Percentiles rank a stretch among this genome's conserved stretches.
Evolutionary conservation across 2,888 invertebrate species (phyloP).

Genomic region (Gryllus longicercus): DNA sequence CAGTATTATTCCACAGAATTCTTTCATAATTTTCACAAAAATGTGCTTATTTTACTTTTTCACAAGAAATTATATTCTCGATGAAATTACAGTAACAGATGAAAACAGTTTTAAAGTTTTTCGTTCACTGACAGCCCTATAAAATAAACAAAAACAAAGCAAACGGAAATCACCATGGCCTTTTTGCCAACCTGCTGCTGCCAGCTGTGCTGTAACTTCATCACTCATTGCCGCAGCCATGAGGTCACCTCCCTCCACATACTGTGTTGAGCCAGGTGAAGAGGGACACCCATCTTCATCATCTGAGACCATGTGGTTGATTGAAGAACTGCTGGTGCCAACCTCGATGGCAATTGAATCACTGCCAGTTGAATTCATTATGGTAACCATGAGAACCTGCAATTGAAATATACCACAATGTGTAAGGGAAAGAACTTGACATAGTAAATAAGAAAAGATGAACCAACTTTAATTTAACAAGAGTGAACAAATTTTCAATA

Average conservation of each 20-base stretch:
- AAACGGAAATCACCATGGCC: slow-evolving; percentile 50
- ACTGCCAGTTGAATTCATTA: slow-evolving; percentile 49
- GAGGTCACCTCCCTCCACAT: slow-evolving; percentile 78
- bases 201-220: slow-evolving; percentile 93
- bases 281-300: slow-evolving; percentile 70
- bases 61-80: neutral
- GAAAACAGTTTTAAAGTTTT: neutral
- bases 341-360: slow-evolving; percentile 67
- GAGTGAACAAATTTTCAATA: neutral
- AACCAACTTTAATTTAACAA: no score
- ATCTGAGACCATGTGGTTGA: slow-evolving; percentile 39
- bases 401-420: neutral
- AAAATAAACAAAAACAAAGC: slow-evolving; percentile 37
- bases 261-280: slow-evolving; percentile 68
- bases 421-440: neutral
- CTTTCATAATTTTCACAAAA: no score
- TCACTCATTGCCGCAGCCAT: slow-evolving; percentile 83
- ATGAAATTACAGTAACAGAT: neutral
- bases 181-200: slow-evolving; percentile 79
- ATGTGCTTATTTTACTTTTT: no score
- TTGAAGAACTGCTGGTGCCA: slow-evolving; percentile 45
- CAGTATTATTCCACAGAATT: no score
- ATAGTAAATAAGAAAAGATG: no score
- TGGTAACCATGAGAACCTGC: slow-evolving; percentile 45
- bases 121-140: slow-evolving; percentile 31